Conservation (phyloP, 2,888 invertebrate species). For the Cerastoderma edule region DNA sequence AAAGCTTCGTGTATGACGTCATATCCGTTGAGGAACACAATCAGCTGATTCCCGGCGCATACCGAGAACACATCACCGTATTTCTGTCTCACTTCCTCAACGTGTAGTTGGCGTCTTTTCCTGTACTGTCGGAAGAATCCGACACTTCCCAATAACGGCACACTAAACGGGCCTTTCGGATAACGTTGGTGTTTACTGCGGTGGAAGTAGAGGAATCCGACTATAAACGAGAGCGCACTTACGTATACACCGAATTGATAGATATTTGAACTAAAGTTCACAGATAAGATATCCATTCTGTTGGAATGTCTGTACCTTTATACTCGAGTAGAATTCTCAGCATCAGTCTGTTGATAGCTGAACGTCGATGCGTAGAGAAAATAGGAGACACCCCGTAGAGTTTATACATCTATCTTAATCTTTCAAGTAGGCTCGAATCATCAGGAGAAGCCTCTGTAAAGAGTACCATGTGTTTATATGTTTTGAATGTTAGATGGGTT, state of each 20-base stretch:
- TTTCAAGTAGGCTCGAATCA: too few species aligned
- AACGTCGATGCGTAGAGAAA: too few species aligned
- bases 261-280: neutral
- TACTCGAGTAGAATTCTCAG: too few species aligned
- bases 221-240: neutral
- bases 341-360: too few species aligned
- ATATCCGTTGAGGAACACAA: constrained; percentile 53
- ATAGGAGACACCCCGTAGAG: too few species aligned
- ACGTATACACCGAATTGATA: neutral
- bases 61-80: constrained; percentile 60
- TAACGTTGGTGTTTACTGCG: neutral
- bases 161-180: constrained; percentile 34
- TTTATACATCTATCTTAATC: too few species aligned
- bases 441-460: too few species aligned
- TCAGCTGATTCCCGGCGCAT: constrained; percentile 39
- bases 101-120: constrained; percentile 23
- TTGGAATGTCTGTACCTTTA: too few species aligned
- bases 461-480: too few species aligned
- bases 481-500: too few species aligned
- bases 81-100: constrained; percentile 30
- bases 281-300: neutral
- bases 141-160: constrained; percentile 37
- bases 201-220: neutral
- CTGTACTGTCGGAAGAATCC: constrained; percentile 37
- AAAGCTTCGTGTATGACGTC: constrained; percentile 52